Base-by-base conservation (phyloP, 2,888 invertebrate species). In the Ctena decussata region DNA sequence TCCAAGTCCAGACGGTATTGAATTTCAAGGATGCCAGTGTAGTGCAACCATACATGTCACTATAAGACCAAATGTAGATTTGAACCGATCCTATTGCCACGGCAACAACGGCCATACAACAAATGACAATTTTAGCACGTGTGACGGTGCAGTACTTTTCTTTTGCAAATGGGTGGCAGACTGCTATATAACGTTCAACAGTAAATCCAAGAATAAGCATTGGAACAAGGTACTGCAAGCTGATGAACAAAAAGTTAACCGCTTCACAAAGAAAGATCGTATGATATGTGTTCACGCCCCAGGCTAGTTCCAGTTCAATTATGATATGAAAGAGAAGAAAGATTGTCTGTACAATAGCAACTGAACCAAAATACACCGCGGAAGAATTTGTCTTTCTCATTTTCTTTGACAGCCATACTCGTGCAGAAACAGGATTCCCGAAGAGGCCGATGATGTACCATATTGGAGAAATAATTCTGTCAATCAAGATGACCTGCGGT, bases 131-230 rank as follows among this genome's bases (percentile, higher is more conserved):
- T 8, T 92, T 89, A 3, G 95, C 95, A 0, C 94, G 85, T 6
- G 88, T 84, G 0, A 94, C 94, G 1, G 95, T 95, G 84, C 95
- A 95, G 87, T 91, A 95, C 37, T 91, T 89, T 74, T 94, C 94
- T 75, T 94, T 94, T 39, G 91, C 84, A 86, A 95, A 95, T 0
- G 94, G 94, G 73, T 93, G 93, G 78, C 94, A 95, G 12, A 94
- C 92, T 11, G 95, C 95, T 49, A 95, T 94, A 87, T 94, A 96
- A 5, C 96, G 84, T 77, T 96, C 96, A 24, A 95, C 94, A 0
- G 96, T 95, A 76, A 95, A 95, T 5, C 94, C 94, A 11, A 96
- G 89, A 0, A 95, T 95, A 0, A 95, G 89, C 53, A 95, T 85
- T 0, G 96, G 96, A 0, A 95, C 94, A 49, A 94, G 85, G 85